Conservation (phyloP, 2,888 invertebrate species). For the Xiphydria camelus region DNA sequence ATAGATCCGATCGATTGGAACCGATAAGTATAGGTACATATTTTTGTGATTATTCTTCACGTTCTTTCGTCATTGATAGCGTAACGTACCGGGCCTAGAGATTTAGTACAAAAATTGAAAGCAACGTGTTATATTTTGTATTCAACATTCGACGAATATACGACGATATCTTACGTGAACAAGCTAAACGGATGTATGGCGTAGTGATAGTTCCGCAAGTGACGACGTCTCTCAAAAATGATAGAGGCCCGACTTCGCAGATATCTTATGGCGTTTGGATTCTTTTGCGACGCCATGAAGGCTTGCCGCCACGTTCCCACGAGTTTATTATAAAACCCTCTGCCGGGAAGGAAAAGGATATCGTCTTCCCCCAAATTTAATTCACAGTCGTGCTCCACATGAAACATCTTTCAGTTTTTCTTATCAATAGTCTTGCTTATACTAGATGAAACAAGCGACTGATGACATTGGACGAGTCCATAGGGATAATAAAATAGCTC, state of each 20-base stretch:
- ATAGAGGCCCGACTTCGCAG: conserved; percentile 47
- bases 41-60: too few species aligned
- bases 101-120: too few species aligned
- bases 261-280: conserved; percentile 43
- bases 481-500: too few species aligned
- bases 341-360: conserved; percentile 34
- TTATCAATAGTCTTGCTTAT: too few species aligned
- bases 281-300: conserved; percentile 46
- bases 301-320: conserved; percentile 24
- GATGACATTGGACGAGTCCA: too few species aligned
- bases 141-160: too few species aligned
- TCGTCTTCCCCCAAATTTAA: conserved; percentile 30
- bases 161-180: conserved; percentile 44
- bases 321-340: conserved; percentile 23
- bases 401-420: conserved; percentile 11
- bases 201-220: conserved; percentile 33
- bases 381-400: conserved; percentile 38
- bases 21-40: too few species aligned
- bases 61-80: too few species aligned
- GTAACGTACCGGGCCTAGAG: too few species aligned
- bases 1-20: too few species aligned
- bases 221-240: conserved; percentile 42
- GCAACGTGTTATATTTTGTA: too few species aligned
- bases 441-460: too few species aligned
- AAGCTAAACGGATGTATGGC: conserved; percentile 52